Evolutionary conservation across 2,113 vertebrate genomes (phyloP).

Genomic region (Lamprologus tigripictilis): DNA sequence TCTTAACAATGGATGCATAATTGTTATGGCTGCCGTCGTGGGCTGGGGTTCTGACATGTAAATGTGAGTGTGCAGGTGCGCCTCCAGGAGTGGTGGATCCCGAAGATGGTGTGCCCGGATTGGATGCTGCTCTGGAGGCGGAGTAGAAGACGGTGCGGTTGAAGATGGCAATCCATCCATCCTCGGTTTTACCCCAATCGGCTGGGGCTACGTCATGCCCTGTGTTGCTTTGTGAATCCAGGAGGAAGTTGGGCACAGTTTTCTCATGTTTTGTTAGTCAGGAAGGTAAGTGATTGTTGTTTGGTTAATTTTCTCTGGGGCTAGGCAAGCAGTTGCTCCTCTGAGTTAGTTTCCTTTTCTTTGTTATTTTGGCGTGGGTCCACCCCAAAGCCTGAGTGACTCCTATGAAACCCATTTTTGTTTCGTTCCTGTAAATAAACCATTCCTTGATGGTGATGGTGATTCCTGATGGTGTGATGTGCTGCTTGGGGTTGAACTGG

Average conservation of each 20-base stretch:
- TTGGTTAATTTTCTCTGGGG: neutral
- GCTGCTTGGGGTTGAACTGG: neutral
- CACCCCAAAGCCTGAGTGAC: neutral
- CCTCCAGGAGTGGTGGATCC: neutral
- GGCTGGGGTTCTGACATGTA: neutral
- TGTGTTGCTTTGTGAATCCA: neutral
- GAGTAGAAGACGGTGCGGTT: neutral
- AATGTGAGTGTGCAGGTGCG: neutral
- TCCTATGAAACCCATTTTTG: neutral
- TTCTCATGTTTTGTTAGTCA: neutral
- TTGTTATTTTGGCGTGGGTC: neutral
- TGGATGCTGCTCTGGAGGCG: neutral
- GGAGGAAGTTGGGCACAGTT: neutral
- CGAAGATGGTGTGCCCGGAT: neutral
- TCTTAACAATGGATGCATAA: neutral
- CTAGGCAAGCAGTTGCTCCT: neutral
- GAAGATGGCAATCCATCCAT: neutral
- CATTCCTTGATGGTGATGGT: neutral
- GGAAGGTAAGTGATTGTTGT: neutral
- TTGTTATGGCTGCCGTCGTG: neutral
- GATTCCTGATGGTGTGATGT: neutral
- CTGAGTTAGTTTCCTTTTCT: neutral
- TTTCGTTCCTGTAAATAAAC: neutral
- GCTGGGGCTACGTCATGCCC: neutral
- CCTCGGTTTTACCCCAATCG: neutral